phyloP scores from a whole-genome alignment of 1,140 invertebrate genomes.

The Physella acuta region DNA sequence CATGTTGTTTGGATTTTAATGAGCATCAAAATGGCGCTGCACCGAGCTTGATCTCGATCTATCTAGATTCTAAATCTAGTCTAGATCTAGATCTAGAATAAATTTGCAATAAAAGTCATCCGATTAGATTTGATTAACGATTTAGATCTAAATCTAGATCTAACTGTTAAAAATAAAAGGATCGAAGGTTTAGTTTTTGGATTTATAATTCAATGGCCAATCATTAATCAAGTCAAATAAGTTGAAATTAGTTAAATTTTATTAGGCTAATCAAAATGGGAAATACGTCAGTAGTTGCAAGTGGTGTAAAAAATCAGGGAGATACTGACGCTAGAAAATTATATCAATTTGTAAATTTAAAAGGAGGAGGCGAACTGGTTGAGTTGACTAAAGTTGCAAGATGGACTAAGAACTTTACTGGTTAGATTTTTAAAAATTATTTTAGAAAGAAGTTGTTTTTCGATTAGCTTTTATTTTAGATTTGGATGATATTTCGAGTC shows the following conservation, averaged over 20 bases:
- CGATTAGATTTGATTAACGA: too few species aligned
- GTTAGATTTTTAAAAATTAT: too few species aligned
- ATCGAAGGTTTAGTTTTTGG: too few species aligned
- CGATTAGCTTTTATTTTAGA: too few species aligned
- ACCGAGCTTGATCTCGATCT: background rate
- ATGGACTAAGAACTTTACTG: conserved; percentile 60
- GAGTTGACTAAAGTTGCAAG: conserved; percentile 83
- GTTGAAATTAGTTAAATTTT: background rate
- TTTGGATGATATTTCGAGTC: too few species aligned
- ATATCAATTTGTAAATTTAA: conserved; percentile 56
- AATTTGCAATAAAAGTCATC: too few species aligned
- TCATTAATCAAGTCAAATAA: too few species aligned
- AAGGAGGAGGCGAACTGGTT: conserved; percentile 84
- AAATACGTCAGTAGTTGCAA: conserved; percentile 47
- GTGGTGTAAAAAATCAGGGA: conserved; percentile 53
- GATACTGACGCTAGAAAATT: conserved; percentile 42
- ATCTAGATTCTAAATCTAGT: background rate
- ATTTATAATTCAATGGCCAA: too few species aligned
- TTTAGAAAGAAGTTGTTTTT: too few species aligned
- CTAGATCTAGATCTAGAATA: background rate
- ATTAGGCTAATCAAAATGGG: too few species aligned
- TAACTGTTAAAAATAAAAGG: too few species aligned
- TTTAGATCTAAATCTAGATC: too few species aligned
- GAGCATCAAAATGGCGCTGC: conserved; percentile 24
- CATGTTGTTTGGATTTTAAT: conserved; percentile 27